phyloP scores from a whole-genome alignment of 2,113 vertebrate genomes.

The Amblyornis subalaris region DNA sequence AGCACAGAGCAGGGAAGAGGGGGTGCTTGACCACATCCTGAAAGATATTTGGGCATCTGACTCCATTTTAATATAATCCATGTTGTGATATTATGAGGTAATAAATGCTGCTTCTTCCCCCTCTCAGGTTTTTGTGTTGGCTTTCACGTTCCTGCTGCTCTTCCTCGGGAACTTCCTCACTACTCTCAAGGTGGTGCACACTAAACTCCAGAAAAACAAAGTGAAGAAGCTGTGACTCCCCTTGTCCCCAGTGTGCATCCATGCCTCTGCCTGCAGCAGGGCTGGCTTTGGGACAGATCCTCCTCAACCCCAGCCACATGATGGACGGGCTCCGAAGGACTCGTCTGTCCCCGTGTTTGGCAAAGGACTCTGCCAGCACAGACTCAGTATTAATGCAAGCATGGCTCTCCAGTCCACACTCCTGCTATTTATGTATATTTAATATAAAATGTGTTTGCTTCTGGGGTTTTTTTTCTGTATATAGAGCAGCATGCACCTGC shows the following conservation, averaged over 20 bases:
- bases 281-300: neutral
- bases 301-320: neutral
- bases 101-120: neutral
- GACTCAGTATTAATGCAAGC: slow-evolving; percentile 53
- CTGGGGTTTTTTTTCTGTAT: neutral
- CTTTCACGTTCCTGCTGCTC: slow-evolving; percentile 89
- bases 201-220: slow-evolving; percentile 90
- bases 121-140: slow-evolving; percentile 88
- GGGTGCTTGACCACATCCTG: neutral
- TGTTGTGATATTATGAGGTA: neutral
- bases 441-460: slow-evolving; percentile 37
- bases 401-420: slow-evolving; percentile 30
- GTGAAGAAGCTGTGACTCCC: slow-evolving; percentile 72
- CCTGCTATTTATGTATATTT: slow-evolving; percentile 72
- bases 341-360: accelerated
- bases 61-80: neutral
- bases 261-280: neutral
- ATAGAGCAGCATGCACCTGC: slow-evolving; percentile 37
- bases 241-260: neutral
- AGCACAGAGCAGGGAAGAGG: neutral
- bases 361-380: slow-evolving; percentile 33
- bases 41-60: neutral
- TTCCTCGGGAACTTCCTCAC: slow-evolving; percentile 97
- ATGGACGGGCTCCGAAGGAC: neutral
- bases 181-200: slow-evolving; percentile 91